Conservation (phyloP, 2,113 vertebrate species). For the Megaceryle torquata region DNA sequence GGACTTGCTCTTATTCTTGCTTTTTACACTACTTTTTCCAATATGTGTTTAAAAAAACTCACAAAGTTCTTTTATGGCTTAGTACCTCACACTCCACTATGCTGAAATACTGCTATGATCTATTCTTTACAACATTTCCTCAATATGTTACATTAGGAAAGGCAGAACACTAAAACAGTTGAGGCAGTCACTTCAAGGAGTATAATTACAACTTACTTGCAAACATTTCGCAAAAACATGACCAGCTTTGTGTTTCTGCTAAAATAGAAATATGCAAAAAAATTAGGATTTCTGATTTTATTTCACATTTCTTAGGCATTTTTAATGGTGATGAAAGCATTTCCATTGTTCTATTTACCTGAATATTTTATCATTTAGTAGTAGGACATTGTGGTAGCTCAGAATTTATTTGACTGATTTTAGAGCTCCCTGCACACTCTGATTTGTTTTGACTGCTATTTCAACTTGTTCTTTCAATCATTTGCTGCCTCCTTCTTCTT, state of each 20-base stretch:
- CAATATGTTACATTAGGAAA: background rate
- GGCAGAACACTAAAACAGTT: background rate
- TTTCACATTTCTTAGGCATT: background rate
- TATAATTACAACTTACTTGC: background rate
- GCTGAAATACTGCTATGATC: background rate
- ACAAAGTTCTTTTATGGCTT: background rate
- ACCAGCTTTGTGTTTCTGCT: background rate
- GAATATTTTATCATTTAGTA: background rate
- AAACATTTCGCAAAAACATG: background rate
- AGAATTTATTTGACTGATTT: background rate
- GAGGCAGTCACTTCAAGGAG: background rate
- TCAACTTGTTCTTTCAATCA: background rate
- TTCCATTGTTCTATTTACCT: background rate
- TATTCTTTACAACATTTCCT: background rate
- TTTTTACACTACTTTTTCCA: background rate
- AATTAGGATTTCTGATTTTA: background rate
- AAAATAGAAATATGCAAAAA: background rate
- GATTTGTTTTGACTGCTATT: constrained; percentile 9
- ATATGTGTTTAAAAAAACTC: background rate
- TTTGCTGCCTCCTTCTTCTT: background rate
- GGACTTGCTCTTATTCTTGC: background rate
- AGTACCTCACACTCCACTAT: background rate
- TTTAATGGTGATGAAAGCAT: background rate
- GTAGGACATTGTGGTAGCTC: background rate
- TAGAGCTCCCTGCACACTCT: background rate